These are phyloP conservation scores for Astreopora myriophthalma DNA, from an alignment of 64 coral and sea anemone species.

Conservation along the genomic window DNA sequence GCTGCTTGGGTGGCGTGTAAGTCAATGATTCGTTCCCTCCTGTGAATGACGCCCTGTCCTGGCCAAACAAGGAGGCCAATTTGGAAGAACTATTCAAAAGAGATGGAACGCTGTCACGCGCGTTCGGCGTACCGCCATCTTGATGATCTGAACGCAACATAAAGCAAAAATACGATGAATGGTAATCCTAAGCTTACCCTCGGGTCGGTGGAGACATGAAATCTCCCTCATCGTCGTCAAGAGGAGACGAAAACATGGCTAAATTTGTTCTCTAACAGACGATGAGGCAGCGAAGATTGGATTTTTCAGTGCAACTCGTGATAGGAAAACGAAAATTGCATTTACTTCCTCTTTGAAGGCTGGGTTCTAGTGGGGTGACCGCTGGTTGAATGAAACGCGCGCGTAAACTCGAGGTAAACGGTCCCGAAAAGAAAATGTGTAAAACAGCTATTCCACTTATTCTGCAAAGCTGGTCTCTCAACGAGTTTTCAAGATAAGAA, in stretches of 20 bases:
- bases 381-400: not conserved
- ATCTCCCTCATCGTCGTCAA: conserved; percentile 86
- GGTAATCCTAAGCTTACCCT: conserved; percentile 48
- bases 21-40: conserved; percentile 95
- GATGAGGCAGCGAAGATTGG: not conserved
- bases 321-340: conserved; percentile 51
- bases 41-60: conserved; percentile 85
- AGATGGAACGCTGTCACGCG: conserved; percentile 12
- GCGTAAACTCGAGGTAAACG: not conserved
- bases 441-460: too few species aligned
- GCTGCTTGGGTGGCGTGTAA: conserved; percentile 97
- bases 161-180: conserved; percentile 3
- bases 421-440: too few species aligned
- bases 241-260: conserved; percentile 79
- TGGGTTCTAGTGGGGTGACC: not conserved
- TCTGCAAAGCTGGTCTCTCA: too few species aligned
- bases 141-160: not conserved
- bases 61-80: conserved; percentile 90
- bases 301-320: conserved; percentile 43
- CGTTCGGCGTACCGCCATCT: conserved; percentile 12
- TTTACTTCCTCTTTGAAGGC: conserved; percentile 62
- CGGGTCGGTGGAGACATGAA: conserved; percentile 68
- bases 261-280: not conserved
- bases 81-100: conserved; percentile 76
- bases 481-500: too few species aligned